Evolutionary conservation across 2,888 invertebrate species (phyloP), one percentile per base, ranked within the genome.

Genomic region (Drosophila cognata): DNA sequence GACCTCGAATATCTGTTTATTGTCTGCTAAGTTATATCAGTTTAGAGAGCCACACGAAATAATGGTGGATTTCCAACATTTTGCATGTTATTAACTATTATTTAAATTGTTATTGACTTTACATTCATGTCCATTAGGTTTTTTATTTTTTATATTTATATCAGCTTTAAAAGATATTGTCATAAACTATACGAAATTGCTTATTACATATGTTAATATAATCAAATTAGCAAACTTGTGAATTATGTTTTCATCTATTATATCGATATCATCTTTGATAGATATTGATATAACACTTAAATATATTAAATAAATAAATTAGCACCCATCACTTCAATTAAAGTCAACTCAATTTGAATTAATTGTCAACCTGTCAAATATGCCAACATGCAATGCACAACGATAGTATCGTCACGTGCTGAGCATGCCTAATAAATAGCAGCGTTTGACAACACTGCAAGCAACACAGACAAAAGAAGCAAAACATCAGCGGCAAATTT

Each of bases 381-480:
- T 16, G 8, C 1, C 25, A 46, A 25, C 16, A 16, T 8, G 21
- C 4, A 25, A 4, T 25, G 46, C 8, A 13, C 16, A 25, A 4
- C 16, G 46, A 46, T 16, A 46, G 25, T 18, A 46, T 58, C 51
- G 41, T 28, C 28, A 46, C 53, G 64, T 65, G n/a, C 28, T 10
- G 25, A n/a, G 25, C 6, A 4, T 28, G 16, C 31, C 29, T 11
- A 4, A 28, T 7, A 43, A 0, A 2, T 1, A 10, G 11, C 16
- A 13, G 25, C 41, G 38, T 46, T 82, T 51, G 16, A 28, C 55
- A 82, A 55, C 75, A 82, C 82, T 74, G 28, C 8, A 8, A 21
- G n/a, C 38, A 11, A 16, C 36, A 25, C 28, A 66, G 46, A 21
- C n/a, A 48, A 51, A 33, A 46, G 3, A 55, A 35, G 11, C n/a